Evolutionary conservation across 1,140 invertebrate genomes (phyloP).

Genomic region (Oedothorax gibbosus): DNA sequence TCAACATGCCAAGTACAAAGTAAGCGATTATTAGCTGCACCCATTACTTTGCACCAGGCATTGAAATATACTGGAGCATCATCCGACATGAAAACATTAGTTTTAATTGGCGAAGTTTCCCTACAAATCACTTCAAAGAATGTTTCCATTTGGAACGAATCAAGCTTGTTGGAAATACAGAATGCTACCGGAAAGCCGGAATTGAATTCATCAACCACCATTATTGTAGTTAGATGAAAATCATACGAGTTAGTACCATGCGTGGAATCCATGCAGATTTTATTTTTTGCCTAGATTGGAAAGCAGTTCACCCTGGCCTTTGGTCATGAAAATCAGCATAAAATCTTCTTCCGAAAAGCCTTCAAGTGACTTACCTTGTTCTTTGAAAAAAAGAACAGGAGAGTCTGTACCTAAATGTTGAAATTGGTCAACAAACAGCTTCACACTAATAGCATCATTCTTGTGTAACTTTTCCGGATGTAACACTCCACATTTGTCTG

Average conservation of each 20-base stretch:
- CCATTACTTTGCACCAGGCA: conserved; percentile 24
- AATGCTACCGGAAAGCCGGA: conserved; percentile 32
- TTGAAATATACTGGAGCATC: conserved; percentile 43
- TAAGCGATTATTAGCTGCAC: background rate
- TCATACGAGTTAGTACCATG: conserved; percentile 53
- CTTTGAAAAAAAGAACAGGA: conserved; percentile 41
- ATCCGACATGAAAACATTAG: conserved; percentile 37
- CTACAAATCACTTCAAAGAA: conserved; percentile 29
- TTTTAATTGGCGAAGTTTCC: background rate
- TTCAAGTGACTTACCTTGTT: conserved; percentile 15
- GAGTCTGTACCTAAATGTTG: background rate
- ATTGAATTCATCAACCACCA: conserved; percentile 51
- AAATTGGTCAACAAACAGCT: too few species aligned
- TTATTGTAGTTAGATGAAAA: conserved; percentile 45
- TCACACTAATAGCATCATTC: too few species aligned
- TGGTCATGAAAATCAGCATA: conserved; percentile 19
- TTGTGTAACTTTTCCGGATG: too few species aligned
- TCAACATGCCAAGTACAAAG: conserved; percentile 43
- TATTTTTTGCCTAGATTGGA: conserved; percentile 40
- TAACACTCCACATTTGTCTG: too few species aligned
- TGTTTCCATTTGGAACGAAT: conserved; percentile 1
- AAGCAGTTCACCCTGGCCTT: conserved; percentile 28
- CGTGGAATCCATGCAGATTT: conserved; percentile 50
- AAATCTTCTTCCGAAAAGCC: conserved; percentile 21
- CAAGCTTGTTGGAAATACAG: conserved; percentile 23